Conservation (phyloP, 2,888 invertebrate genomes). For the Lamproptera curius region DNA sequence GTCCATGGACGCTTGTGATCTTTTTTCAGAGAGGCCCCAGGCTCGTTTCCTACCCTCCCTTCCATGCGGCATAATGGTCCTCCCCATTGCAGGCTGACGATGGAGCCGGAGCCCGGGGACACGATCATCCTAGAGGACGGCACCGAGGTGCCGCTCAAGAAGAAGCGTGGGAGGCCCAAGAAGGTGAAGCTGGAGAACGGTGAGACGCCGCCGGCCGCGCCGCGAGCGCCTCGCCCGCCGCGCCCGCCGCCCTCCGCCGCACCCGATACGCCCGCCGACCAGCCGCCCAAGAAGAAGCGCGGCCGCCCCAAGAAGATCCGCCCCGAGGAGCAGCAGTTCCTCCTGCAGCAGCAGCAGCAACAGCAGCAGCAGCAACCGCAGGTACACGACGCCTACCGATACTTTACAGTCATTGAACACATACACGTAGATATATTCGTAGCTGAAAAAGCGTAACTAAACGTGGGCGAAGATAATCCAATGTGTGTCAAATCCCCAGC, state of each 20-base stretch:
- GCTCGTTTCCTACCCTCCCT: no score
- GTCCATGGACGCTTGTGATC: no score
- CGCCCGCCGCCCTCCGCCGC: conserved; percentile 59
- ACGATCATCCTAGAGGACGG: conserved; percentile 79
- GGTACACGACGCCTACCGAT: no score
- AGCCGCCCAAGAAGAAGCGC: conserved; percentile 88
- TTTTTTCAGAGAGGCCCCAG: no score
- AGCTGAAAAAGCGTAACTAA: no score
- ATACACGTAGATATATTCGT: no score
- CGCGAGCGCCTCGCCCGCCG: conserved; percentile 71
- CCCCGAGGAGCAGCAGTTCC: conserved; percentile 81
- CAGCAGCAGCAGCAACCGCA: conserved; percentile 60
- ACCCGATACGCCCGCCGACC: conserved; percentile 43
- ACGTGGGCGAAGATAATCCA: no score
- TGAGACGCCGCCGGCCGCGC: conserved; percentile 67
- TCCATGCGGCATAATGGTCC: background rate
- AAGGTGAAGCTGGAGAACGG: conserved; percentile 84
- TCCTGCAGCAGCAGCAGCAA: conserved; percentile 64
- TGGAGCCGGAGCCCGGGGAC: conserved; percentile 74
- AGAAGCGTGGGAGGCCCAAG: conserved; percentile 93
- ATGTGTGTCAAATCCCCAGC: no score
- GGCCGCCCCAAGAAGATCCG: conserved; percentile 93
- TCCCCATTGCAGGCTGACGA: conserved; percentile 58
- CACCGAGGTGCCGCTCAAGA: conserved; percentile 85
- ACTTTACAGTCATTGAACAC: no score